Percentiles rank a stretch among this genome's conserved stretches.
These are phyloP conservation scores for Hippasteria phrygiana DNA, from an alignment of 53 echinoderm and acorn worm species.

Conservation along the genomic window DNA sequence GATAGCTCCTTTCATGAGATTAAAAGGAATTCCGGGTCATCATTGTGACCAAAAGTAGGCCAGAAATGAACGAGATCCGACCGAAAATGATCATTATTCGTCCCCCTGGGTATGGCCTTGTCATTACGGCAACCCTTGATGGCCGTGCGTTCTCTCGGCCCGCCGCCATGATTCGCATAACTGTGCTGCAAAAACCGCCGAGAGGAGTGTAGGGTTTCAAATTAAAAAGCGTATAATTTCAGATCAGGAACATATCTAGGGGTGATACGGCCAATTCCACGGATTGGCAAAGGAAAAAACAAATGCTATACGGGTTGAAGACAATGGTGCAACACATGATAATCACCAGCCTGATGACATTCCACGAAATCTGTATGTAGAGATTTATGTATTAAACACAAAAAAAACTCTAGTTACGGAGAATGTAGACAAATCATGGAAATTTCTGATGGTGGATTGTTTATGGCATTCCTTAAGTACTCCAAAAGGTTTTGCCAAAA, in stretches of 20 bases:
- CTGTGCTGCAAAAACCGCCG: not conserved
- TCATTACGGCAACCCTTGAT: not conserved
- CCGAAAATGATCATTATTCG: not conserved
- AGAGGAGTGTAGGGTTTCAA: not conserved
- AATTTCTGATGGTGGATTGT: too few species aligned
- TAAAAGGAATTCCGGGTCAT: not conserved
- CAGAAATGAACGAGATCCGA: not conserved
- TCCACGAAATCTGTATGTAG: too few species aligned
- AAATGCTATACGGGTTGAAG: not conserved
- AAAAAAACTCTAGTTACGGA: too few species aligned
- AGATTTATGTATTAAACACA: too few species aligned
- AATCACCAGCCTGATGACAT: too few species aligned
- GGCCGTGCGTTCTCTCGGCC: not conserved
- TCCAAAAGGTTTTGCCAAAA: too few species aligned
- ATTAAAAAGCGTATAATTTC: conserved; percentile 26
- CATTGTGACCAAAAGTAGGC: not conserved
- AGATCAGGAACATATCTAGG: not conserved
- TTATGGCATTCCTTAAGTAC: too few species aligned
- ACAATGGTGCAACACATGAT: too few species aligned
- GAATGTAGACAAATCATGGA: too few species aligned
- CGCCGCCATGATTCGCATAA: too few species aligned
- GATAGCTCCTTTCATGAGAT: not conserved
- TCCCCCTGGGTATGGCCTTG: not conserved
- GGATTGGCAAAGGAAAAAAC: not conserved
- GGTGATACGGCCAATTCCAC: conserved; percentile 21